These are phyloP conservation scores for Cyclophora albipunctata DNA, from an alignment of 2,888 invertebrate genomes.

Conservation along the genomic window DNA sequence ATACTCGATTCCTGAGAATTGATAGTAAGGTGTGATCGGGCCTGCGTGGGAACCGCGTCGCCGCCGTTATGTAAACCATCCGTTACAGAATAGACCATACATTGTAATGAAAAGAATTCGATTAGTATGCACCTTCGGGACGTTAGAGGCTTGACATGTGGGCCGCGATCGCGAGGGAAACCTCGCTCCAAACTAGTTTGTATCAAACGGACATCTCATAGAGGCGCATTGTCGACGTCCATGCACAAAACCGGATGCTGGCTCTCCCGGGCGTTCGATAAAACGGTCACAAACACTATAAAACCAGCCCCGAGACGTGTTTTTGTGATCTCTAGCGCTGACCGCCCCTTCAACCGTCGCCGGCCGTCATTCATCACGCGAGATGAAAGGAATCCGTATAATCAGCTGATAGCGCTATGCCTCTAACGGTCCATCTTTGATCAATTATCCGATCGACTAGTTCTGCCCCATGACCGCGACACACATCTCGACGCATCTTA, in stretches of 20 bases:
- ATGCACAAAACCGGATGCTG: conserved; percentile 72
- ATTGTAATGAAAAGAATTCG: conserved; percentile 60
- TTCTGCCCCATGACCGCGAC: conserved; percentile 29
- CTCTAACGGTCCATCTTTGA: conserved; percentile 60
- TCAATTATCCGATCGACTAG: conserved; percentile 57
- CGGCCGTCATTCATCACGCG: conserved; percentile 54
- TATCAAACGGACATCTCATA: conserved; percentile 56
- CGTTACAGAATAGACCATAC: conserved; percentile 48
- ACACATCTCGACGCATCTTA: conserved; percentile 39
- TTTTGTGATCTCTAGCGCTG: conserved; percentile 55
- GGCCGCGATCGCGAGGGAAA: conserved; percentile 39
- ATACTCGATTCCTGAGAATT: conserved; percentile 13
- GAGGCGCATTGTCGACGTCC: conserved; percentile 62
- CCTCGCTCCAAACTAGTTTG: conserved; percentile 65
- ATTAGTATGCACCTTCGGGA: conserved; percentile 58
- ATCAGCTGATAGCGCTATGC: conserved; percentile 55
- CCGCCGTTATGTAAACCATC: conserved; percentile 48
- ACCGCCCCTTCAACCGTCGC: conserved; percentile 48
- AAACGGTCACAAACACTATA: conserved; percentile 61
- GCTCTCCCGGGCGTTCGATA: conserved; percentile 52
- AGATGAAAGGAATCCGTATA: conserved; percentile 57
- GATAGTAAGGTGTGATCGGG: conserved; percentile 6
- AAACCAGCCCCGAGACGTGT: conserved; percentile 56
- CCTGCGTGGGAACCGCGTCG: conserved; percentile 20
- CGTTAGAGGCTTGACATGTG: conserved; percentile 25